These are phyloP conservation scores for Tapirus terrestris DNA, from an alignment of 2,113 vertebrate species.

Conservation along the genomic window DNA sequence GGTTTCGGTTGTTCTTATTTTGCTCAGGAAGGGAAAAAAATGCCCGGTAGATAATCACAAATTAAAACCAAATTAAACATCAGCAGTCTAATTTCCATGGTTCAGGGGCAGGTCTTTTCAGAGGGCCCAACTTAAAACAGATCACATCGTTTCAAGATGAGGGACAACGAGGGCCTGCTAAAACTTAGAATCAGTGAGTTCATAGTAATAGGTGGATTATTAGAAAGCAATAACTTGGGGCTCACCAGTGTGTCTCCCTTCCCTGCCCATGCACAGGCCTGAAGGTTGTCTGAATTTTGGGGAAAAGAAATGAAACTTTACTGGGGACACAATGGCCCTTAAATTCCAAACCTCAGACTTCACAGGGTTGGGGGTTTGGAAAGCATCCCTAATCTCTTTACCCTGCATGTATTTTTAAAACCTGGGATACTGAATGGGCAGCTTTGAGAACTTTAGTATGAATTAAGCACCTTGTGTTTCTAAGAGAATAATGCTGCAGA, in stretches of 20 bases:
- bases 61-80: neutral
- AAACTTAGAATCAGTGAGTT: neutral
- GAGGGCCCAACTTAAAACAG: neutral
- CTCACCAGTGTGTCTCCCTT: neutral
- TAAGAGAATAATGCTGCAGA: conserved; percentile 48
- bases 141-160: neutral
- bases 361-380: conserved; percentile 46
- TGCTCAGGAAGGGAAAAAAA: neutral
- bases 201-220: neutral
- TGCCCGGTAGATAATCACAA: neutral
- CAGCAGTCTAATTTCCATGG: neutral
- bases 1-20: conserved; percentile 1
- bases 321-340: neutral
- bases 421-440: neutral
- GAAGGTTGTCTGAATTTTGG: conserved; percentile 57
- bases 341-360: conserved; percentile 60
- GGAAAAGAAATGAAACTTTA: conserved; percentile 82
- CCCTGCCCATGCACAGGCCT: neutral
- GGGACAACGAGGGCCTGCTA: neutral
- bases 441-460: conserved; percentile 46
- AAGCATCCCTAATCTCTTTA: neutral
- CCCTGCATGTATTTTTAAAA: conserved; percentile 43
- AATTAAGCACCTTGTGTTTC: conserved; percentile 72
- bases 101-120: neutral
- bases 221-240: conserved; percentile 15